Evolutionary conservation across 2,888 invertebrate species (phyloP).

Genomic region (Gryllus longicercus): DNA sequence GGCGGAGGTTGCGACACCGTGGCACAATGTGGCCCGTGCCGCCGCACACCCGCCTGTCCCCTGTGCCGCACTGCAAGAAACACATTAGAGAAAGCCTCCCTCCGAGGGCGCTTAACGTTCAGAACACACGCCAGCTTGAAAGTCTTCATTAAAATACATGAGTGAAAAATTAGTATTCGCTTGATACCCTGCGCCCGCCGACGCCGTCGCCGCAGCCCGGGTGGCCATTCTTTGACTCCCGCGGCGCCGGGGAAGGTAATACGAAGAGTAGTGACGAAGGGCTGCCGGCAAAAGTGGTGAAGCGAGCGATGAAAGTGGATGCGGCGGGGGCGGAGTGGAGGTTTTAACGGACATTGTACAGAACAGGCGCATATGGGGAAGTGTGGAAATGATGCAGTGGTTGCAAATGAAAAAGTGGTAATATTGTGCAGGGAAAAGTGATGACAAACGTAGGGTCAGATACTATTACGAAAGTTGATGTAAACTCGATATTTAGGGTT

Average conservation of each 20-base stretch:
- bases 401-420: too few species aligned
- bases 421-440: too few species aligned
- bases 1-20: too few species aligned
- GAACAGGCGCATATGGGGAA: too few species aligned
- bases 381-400: too few species aligned
- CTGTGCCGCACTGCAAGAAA: background rate
- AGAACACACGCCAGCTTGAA: conserved; percentile 17
- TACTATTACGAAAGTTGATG: too few species aligned
- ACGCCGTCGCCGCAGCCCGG: background rate
- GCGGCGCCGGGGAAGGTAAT: too few species aligned
- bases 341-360: background rate
- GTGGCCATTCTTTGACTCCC: background rate
- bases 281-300: too few species aligned
- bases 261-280: too few species aligned
- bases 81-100: conserved; percentile 1
- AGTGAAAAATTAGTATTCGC: conserved; percentile 17
- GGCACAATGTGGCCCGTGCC: too few species aligned
- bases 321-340: background rate
- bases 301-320: background rate
- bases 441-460: too few species aligned
- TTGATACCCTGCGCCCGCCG: background rate
- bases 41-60: background rate
- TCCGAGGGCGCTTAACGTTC: background rate
- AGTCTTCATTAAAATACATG: conserved; percentile 17
- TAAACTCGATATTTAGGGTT: too few species aligned